Evolutionary conservation across 1,140 invertebrate species (phyloP).

Genomic region (Melipona quadrifasciata): DNA sequence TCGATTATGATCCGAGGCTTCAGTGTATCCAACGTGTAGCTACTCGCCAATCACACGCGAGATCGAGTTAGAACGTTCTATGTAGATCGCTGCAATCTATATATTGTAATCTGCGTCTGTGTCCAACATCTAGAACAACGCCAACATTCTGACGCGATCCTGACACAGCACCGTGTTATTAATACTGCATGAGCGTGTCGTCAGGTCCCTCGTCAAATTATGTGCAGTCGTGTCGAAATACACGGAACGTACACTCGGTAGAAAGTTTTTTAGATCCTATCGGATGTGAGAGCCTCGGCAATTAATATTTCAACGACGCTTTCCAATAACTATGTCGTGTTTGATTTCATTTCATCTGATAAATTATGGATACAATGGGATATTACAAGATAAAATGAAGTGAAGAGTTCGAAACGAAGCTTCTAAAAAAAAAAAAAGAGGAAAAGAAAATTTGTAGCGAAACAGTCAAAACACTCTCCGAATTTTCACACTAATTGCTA

Average conservation of each 20-base stretch:
- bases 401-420: no score
- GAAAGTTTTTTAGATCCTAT: background rate
- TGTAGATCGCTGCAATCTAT: slow-evolving; percentile 14
- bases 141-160: background rate
- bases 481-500: background rate
- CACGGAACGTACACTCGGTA: background rate
- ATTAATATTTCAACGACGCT: background rate
- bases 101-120: background rate
- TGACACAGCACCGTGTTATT: background rate
- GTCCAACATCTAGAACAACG: background rate
- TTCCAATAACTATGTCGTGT: background rate
- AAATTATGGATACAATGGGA: no score
- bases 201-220: background rate
- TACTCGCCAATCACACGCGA: background rate
- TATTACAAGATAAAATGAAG: no score
- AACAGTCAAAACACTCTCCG: no score
- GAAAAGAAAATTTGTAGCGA: background rate
- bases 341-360: no score
- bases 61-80: slow-evolving; percentile 2
- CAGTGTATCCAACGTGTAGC: background rate
- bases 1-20: background rate
- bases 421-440: no score
- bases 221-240: background rate
- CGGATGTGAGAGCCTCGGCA: background rate
- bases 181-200: background rate